Percentiles rank a stretch among this genome's conserved stretches.
phyloP scores from a whole-genome alignment of 2,888 invertebrate species.

The Cheilosia impressa region DNA sequence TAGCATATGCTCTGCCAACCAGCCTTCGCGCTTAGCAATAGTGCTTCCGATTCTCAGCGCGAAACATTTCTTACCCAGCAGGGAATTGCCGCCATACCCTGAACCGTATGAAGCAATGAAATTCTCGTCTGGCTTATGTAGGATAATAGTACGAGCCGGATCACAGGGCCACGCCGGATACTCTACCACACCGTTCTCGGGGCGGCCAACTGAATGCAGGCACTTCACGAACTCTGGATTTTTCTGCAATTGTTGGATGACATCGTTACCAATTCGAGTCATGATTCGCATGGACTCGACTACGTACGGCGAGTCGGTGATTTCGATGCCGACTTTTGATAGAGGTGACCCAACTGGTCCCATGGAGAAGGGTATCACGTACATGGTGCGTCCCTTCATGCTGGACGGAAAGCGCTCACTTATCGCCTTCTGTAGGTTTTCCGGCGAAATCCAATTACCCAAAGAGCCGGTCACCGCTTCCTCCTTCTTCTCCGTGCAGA shows the following conservation, averaged over 20 bases:
- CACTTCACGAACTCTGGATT: constrained; percentile 93
- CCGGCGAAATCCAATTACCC: constrained; percentile 96
- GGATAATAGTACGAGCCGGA: constrained; percentile 95
- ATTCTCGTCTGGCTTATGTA: constrained; percentile 87
- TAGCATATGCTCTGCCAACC: constrained; percentile 99
- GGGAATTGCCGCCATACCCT: constrained; percentile 98
- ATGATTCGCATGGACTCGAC: constrained; percentile 98
- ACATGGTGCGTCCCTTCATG: constrained; percentile 98
- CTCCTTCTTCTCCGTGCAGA: constrained; percentile 91
- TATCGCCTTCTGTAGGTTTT: constrained; percentile 91
- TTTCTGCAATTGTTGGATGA: constrained; percentile 85
- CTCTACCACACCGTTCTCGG: constrained; percentile 86
- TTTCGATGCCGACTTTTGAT: constrained; percentile 98
- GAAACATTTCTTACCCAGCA: constrained; percentile 99
- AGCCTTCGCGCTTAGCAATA: constrained; percentile 96
- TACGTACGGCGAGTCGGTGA: constrained; percentile 98
- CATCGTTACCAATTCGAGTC: constrained; percentile 92
- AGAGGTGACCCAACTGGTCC: constrained; percentile 97
- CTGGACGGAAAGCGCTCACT: constrained; percentile 93
- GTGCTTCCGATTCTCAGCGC: constrained; percentile 98
- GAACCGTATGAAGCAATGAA: constrained; percentile 88
- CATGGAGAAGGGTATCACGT: constrained; percentile 99
- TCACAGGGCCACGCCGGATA: constrained; percentile 97
- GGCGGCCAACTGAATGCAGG: constrained; percentile 96
- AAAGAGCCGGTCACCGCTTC: constrained; percentile 94